phyloP scores from a whole-genome alignment of 2,888 invertebrate genomes.

The Amphipoea lucens region DNA sequence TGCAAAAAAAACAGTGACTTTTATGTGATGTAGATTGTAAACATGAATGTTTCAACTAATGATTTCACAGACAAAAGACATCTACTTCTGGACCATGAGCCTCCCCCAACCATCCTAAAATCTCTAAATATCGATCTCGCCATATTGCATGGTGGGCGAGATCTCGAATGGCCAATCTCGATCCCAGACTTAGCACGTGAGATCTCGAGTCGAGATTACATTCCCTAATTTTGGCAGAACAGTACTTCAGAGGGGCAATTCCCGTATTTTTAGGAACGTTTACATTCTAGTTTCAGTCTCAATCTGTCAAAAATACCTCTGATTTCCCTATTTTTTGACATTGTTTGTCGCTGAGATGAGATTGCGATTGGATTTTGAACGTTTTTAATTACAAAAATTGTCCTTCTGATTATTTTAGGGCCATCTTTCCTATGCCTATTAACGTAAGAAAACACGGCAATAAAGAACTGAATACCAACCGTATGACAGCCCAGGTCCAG shows the following conservation, averaged over 20 bases:
- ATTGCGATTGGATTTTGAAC: not conserved
- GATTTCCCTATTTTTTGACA: not conserved
- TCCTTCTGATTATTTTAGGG: not conserved
- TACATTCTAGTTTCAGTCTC: not conserved
- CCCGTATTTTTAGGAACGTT: not conserved
- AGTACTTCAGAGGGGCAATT: too few species aligned
- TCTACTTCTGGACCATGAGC: not conserved
- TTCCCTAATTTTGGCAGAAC: not conserved
- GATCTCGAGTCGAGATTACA: not conserved
- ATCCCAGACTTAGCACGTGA: not conserved
- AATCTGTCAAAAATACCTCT: not conserved
- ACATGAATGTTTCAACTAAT: not conserved
- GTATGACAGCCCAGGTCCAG: constrained; percentile 85
- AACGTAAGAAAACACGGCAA: not conserved
- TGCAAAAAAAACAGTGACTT: not conserved
- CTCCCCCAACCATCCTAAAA: not conserved
- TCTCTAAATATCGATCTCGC: not conserved
- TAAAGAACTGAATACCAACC: constrained; percentile 69
- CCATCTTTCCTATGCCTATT: not conserved
- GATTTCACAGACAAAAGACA: not conserved
- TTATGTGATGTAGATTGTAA: not conserved
- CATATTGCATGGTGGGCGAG: not conserved
- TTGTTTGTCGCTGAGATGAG: not conserved
- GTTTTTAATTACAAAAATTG: not conserved
- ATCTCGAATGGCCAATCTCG: not conserved